Percentiles rank a stretch among this genome's conserved stretches.
phyloP scores from a whole-genome alignment of 2,797 vertebrate species.

The Propithecus perrieri region DNA sequence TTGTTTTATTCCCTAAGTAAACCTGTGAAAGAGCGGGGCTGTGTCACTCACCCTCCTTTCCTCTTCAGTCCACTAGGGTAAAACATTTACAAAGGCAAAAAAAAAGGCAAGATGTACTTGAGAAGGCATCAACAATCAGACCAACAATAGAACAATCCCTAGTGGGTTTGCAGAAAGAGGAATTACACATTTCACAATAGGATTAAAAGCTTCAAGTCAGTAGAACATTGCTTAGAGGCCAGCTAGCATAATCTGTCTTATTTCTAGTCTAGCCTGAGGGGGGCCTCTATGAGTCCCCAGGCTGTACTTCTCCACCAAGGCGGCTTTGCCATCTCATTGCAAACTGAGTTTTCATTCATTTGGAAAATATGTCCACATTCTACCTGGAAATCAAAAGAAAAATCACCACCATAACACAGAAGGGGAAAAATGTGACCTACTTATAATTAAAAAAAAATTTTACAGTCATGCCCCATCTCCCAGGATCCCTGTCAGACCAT shows the following conservation, averaged over 20 bases:
- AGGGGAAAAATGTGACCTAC: neutral
- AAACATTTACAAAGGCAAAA: neutral
- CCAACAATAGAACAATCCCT: neutral
- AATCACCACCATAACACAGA: neutral
- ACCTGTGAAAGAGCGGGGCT: neutral
- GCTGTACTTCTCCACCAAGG: conserved; percentile 17
- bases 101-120: neutral
- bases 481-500: neutral
- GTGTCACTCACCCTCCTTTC: neutral
- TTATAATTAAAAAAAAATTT: neutral
- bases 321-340: conserved; percentile 5
- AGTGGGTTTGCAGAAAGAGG: conserved; percentile 7
- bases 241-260: conserved; percentile 40
- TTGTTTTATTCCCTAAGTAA: neutral
- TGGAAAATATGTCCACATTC: conserved; percentile 49
- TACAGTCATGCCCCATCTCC: neutral
- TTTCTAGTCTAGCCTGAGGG: neutral
- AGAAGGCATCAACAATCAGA: neutral
- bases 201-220: conserved; percentile 46
- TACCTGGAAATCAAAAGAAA: conserved; percentile 35
- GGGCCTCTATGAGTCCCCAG: neutral
- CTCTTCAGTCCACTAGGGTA: neutral
- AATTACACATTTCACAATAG: conserved; percentile 1
- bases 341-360: conserved; percentile 51
- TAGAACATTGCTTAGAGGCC: neutral